phyloP scores from a whole-genome alignment of 2,797 vertebrate genomes.

The Yasuhikotakia modesta region DNA sequence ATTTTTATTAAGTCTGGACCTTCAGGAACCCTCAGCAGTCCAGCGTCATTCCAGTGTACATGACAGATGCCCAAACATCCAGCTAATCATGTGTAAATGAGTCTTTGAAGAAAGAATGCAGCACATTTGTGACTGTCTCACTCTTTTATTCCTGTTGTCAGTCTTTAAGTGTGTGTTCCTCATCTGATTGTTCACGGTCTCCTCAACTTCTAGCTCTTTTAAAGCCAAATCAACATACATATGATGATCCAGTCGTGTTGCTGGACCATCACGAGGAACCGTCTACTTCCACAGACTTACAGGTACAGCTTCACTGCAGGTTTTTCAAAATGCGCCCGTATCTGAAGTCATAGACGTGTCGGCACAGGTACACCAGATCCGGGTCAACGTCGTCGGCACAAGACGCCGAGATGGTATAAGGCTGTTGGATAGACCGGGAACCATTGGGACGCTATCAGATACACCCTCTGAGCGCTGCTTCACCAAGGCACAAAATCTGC shows the following conservation, averaged over 20 bases:
- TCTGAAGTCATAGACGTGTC: conserved; percentile 97
- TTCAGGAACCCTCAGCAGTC: conserved; percentile 23
- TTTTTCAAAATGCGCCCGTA: conserved; percentile 98
- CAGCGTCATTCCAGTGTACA: conserved; percentile 58
- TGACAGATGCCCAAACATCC: conserved; percentile 29
- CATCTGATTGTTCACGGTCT: no score
- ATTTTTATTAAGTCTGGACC: no score
- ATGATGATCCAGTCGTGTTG: background rate
- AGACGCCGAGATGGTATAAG: conserved; percentile 92
- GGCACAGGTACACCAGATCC: conserved; percentile 96
- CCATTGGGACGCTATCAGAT: conserved; percentile 82
- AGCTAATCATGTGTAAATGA: background rate
- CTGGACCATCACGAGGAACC: background rate
- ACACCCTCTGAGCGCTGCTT: conserved; percentile 91
- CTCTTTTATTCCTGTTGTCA: no score
- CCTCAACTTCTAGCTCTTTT: no score
- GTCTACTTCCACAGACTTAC: background rate
- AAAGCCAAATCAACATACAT: no score
- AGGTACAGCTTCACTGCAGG: conserved; percentile 82
- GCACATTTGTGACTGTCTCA: no score
- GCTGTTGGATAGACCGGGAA: conserved; percentile 88
- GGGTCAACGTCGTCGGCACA: conserved; percentile 92
- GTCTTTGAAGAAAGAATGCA: background rate
- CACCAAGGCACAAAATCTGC: conserved; percentile 99
- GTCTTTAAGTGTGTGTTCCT: no score